These are phyloP conservation scores for Drosophila paucipuncta DNA, from an alignment of 2,888 invertebrate species.

Conservation along the genomic window DNA sequence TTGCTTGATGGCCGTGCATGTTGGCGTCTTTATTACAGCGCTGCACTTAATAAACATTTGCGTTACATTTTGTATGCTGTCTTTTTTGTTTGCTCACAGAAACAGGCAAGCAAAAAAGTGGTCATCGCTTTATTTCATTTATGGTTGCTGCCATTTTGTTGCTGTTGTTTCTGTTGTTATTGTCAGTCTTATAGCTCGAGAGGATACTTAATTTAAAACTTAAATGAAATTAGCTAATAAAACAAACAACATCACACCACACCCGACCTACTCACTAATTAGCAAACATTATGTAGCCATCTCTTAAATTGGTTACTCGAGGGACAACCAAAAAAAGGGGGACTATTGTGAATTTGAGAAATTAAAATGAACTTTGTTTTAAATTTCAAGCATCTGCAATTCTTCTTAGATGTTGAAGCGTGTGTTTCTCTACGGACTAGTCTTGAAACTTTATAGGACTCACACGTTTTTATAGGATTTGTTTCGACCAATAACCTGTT, in stretches of 20 bases:
- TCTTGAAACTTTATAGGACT: not conserved
- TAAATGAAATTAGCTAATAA: conserved; percentile 63
- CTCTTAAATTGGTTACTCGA: not conserved
- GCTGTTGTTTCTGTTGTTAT: not conserved
- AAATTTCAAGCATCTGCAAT: not conserved
- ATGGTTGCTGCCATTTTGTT: conserved; percentile 46
- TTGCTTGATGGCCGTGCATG: conserved; percentile 40
- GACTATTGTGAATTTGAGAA: not conserved
- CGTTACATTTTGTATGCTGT: conserved; percentile 61
- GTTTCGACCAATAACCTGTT: not conserved
- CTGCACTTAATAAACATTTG: conserved; percentile 79
- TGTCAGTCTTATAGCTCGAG: conserved; percentile 13
- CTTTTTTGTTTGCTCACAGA: conserved; percentile 12
- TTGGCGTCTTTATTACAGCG: conserved; percentile 76
- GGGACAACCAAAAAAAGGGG: not conserved
- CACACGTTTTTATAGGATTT: not conserved
- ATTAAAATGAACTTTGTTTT: not conserved
- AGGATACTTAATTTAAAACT: conserved; percentile 67
- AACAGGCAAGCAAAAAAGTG: conserved; percentile 27
- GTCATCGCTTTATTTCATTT: conserved; percentile 47
- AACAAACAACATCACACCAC: conserved; percentile 28
- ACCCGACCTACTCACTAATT: conserved; percentile 44
- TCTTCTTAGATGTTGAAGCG: not conserved
- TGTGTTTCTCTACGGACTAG: not conserved
- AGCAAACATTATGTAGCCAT: conserved; percentile 19